Base-by-base conservation (phyloP, 2,888 invertebrate species). In the Onchidella celtica region DNA sequence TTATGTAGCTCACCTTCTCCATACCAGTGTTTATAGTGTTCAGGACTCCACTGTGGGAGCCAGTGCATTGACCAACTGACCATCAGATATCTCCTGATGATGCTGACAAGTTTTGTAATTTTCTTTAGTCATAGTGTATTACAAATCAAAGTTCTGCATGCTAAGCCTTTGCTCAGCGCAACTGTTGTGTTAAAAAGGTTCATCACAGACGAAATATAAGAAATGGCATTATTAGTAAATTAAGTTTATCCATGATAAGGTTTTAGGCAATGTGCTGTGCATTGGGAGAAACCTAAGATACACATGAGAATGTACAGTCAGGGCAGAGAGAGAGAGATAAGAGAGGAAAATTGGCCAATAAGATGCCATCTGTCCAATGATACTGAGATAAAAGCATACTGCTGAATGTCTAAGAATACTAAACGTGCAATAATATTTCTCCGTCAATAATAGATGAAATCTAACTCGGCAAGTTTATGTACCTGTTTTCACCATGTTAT, bases 131-230 rank as follows among this genome's bases (percentile, higher is more conserved):
- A 17, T 47, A 17, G 6, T 11, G 47, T 47, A 47, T 11, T 47
- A 47, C 47, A 47, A 47, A 47, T 47, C 17, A 47, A 11, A 11
- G 17, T 61, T 61, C 14, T 61, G n/a, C 27, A 61, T n/a, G 9
- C 61, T 61, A n/a, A 61, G 61, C 61, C 61, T 61, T n/a, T 11
- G 47, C 61, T n/a, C 61, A 61, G 61, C 4, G 4, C n/a, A 17
- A n/a, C 61, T 4, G 61, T 61, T 17, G 9, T 61, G 21, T 61
- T 61, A 17, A 61, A 61, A 61, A 24, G 27, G 6, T 61, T 61
- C 61, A 61, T 61, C 61, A 61, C 61, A 61, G 61, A 61, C 61
- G 17, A 61, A 61, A 61, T n/a, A 61, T 47, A 11, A 17, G 47
- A 14, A 21, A 61, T 61, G n/a, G 61, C 27, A 61, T 17, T 61